phyloP scores from a whole-genome alignment of 23 tunicate species.

The Diplosoma virens region DNA sequence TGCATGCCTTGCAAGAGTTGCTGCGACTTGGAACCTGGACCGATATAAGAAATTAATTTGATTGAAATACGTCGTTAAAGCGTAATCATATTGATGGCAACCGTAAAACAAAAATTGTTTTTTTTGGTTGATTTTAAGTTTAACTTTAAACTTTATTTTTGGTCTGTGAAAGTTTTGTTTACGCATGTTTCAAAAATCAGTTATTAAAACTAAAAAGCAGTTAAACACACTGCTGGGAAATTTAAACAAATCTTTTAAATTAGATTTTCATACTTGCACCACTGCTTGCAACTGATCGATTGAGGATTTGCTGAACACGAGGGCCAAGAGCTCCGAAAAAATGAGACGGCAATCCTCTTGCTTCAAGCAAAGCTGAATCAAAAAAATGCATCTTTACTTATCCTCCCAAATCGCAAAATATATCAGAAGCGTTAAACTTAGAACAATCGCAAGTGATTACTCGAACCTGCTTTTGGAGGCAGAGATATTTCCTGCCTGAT shows the following conservation, averaged over 20 bases:
- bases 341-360: constrained; percentile 81
- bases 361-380: constrained; percentile 81
- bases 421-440: no score
- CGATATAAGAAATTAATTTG: background rate
- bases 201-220: no score
- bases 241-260: no score
- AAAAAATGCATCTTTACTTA: background rate
- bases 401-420: no score
- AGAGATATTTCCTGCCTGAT: background rate
- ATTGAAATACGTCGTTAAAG: background rate
- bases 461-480: background rate
- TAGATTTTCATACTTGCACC: constrained; percentile 66
- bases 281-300: constrained; percentile 78
- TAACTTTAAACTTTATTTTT: no score
- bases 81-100: background rate
- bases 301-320: constrained; percentile 92
- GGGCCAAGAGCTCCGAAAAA: constrained; percentile 85
- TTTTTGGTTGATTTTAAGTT: background rate
- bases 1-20: constrained; percentile 73
- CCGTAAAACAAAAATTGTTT: background rate
- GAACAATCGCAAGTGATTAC: no score
- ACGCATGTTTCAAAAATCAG: no score
- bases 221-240: no score
- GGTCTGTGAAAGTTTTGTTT: no score
- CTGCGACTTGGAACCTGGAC: constrained; percentile 55